These are phyloP conservation scores for Neotoxoptera formosana DNA, from an alignment of 1,140 invertebrate species.

Conservation along the genomic window DNA sequence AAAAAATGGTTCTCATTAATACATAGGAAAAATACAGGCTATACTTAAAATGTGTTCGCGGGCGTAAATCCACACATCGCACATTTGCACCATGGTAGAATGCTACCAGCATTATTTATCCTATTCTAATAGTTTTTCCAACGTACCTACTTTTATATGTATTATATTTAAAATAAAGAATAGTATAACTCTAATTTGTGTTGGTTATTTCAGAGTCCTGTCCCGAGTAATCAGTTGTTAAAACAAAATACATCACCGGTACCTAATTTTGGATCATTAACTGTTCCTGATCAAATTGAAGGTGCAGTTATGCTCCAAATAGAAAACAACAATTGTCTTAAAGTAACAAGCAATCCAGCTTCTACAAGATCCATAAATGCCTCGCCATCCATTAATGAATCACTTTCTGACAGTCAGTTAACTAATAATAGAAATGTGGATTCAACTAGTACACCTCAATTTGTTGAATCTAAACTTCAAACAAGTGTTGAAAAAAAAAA, in stretches of 20 bases:
- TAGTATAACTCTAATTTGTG: neutral
- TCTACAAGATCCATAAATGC: neutral
- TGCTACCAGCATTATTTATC: too few relatives aligned
- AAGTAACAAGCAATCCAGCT: neutral
- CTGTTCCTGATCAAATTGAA: constrained; percentile 39
- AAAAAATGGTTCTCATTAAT: too few relatives aligned
- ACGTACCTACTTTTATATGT: neutral
- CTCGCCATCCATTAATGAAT: neutral
- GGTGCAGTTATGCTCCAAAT: neutral
- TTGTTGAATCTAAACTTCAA: neutral
- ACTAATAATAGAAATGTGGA: neutral
- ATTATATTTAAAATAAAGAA: neutral
- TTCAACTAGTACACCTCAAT: neutral
- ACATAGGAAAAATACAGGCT: too few relatives aligned
- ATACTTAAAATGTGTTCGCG: too few relatives aligned
- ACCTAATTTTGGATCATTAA: constrained; percentile 11
- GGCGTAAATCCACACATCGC: too few relatives aligned
- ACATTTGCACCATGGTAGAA: neutral
- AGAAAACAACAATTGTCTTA: neutral
- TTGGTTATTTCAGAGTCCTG: constrained; percentile 15
- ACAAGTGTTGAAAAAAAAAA: neutral
- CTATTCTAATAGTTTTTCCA: neutral
- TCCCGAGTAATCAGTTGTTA: constrained; percentile 40
- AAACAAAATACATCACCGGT: constrained; percentile 32
- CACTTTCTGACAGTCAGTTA: neutral